phyloP scores from a whole-genome alignment of 2,113 vertebrate genomes.

The Dunckerocampus dactyliophorus region DNA sequence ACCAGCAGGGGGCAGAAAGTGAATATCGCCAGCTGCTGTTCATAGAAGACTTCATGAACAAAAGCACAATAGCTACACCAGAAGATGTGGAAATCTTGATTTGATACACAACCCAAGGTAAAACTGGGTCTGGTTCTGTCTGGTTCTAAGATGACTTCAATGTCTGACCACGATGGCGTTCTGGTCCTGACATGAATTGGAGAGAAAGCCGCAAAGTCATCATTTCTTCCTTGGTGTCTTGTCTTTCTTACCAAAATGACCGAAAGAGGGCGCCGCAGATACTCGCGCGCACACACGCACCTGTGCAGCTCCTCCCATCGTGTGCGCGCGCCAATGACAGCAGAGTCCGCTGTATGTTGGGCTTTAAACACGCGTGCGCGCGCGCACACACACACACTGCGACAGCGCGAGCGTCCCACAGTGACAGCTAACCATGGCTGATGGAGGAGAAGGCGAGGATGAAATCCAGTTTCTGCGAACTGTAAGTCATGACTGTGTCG shows the following conservation, averaged over 20 bases:
- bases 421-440: constrained; percentile 75
- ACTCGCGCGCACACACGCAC: constrained; percentile 14
- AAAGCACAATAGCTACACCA: too few species aligned
- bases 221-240: neutral
- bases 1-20: too few species aligned
- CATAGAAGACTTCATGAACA: too few species aligned
- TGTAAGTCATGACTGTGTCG: constrained; percentile 65
- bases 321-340: constrained; percentile 44
- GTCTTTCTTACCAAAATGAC: neutral
- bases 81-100: too few species aligned
- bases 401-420: constrained; percentile 10
- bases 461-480: constrained; percentile 89
- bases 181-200: too few species aligned
- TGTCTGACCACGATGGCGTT: too few species aligned
- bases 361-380: neutral
- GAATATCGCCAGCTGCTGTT: too few species aligned
- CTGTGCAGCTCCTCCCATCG: constrained; percentile 53
- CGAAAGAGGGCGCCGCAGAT: neutral
- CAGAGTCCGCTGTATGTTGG: constrained; percentile 5
- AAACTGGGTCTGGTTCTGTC: too few species aligned
- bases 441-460: constrained; percentile 84
- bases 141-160: too few species aligned
- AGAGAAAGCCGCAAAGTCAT: neutral
- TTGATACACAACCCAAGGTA: too few species aligned
- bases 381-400: constrained; percentile 4